Evolutionary conservation across 2,888 invertebrate species (phyloP).

Genomic region (Mythimna lalbum): DNA sequence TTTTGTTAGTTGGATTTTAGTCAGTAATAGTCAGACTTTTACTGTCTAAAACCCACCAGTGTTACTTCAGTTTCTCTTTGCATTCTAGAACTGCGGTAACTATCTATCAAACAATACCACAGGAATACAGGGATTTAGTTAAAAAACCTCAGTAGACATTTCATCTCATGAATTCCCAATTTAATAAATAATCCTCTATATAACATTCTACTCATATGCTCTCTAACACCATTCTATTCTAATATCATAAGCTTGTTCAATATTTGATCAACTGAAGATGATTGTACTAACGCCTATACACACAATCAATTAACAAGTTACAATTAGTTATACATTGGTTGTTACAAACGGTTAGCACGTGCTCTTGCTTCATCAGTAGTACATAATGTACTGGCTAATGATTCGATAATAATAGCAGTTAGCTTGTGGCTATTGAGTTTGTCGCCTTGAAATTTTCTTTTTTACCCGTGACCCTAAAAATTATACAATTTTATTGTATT

Average conservation of each 20-base stretch:
- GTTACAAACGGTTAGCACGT: slow-evolving; percentile 28
- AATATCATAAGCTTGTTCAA: slow-evolving; percentile 10
- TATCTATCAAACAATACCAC: too few relatives aligned
- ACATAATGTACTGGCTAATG: slow-evolving; percentile 33
- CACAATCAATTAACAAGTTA: slow-evolving; percentile 17
- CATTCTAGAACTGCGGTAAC: too few relatives aligned
- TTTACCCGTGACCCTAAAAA: too few relatives aligned
- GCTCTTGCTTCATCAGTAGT: slow-evolving; percentile 27
- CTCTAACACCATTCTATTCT: neutral
- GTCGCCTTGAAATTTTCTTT: neutral
- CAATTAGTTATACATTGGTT: slow-evolving; percentile 29
- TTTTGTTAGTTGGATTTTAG: too few relatives aligned
- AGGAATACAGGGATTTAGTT: too few relatives aligned
- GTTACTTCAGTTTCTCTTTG: too few relatives aligned
- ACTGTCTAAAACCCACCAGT: too few relatives aligned
- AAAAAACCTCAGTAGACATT: too few relatives aligned
- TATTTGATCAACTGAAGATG: slow-evolving; percentile 15
- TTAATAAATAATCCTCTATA: neutral
- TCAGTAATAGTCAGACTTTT: too few relatives aligned
- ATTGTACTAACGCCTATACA: slow-evolving; percentile 29
- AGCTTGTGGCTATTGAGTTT: slow-evolving; percentile 4
- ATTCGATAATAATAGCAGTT: slow-evolving; percentile 25
- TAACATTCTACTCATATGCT: neutral
- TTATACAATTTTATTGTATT: too few relatives aligned
- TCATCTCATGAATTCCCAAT: too few relatives aligned